phyloP scores from a whole-genome alignment of 2,113 vertebrate species.

The Osmerus eperlanus region DNA sequence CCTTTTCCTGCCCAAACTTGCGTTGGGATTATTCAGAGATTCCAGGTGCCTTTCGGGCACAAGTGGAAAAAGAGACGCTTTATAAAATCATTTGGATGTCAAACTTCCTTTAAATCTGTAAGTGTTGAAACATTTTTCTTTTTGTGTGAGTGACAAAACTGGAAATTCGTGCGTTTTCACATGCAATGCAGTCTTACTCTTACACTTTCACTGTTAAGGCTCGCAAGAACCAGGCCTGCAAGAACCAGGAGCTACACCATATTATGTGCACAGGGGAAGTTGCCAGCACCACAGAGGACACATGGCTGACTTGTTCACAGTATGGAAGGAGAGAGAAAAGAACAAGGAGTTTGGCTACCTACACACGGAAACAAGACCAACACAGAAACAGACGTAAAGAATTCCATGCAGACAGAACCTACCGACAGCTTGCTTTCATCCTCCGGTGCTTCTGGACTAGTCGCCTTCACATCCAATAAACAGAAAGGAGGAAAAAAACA shows the following conservation, averaged over 20 bases:
- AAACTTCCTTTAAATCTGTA: too few species aligned
- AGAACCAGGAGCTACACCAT: too few species aligned
- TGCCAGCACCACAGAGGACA: neutral
- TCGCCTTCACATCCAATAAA: slow-evolving; percentile 70
- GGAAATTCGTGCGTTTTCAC: too few species aligned
- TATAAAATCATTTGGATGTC: too few species aligned
- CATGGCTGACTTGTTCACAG: neutral
- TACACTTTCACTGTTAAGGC: too few species aligned
- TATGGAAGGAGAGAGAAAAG: slow-evolving; percentile 26
- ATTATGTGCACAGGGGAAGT: too few species aligned
- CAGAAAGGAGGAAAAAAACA: slow-evolving; percentile 40
- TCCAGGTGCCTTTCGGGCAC: neutral
- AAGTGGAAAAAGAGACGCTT: too few species aligned
- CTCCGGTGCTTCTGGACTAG: slow-evolving; percentile 65
- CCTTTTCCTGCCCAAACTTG: slow-evolving; percentile 71
- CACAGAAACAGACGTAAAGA: slow-evolving; percentile 28
- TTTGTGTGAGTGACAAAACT: too few species aligned
- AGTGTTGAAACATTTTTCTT: too few species aligned
- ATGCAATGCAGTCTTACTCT: too few species aligned
- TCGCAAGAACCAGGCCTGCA: too few species aligned
- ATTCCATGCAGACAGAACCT: slow-evolving; percentile 66
- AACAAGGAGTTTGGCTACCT: slow-evolving; percentile 5
- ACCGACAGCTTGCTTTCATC: slow-evolving; percentile 78
- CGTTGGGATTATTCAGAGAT: neutral
- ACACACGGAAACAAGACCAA: neutral